Evolutionary conservation across 1,140 invertebrate species (phyloP).

Genomic region (Copidosoma floridanum): DNA sequence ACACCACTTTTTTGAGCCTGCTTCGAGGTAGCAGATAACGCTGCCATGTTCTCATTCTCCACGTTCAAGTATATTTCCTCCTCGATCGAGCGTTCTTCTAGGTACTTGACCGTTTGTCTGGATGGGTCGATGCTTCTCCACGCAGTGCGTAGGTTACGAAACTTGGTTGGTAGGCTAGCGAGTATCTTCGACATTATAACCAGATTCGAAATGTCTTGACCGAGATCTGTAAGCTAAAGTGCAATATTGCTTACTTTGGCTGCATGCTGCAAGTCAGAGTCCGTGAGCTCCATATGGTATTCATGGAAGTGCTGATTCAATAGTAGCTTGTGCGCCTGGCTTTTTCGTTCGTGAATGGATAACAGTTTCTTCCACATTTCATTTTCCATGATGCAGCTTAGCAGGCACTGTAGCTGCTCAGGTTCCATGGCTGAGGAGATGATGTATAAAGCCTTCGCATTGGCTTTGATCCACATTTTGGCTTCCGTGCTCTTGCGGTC

Average conservation of each 20-base stretch:
- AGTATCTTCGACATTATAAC: neutral
- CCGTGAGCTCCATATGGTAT: slow-evolving; percentile 5
- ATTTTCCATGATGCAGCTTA: slow-evolving; percentile 33
- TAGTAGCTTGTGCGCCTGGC: slow-evolving; percentile 34
- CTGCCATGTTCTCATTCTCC: neutral
- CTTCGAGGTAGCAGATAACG: neutral
- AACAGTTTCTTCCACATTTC: slow-evolving; percentile 40
- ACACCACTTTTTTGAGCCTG: neutral
- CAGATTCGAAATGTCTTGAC: neutral
- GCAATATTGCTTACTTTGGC: neutral
- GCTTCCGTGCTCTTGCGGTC: neutral
- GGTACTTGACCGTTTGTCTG: neutral
- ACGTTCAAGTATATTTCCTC: neutral
- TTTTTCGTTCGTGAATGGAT: slow-evolving; percentile 39
- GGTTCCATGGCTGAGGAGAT: slow-evolving; percentile 30
- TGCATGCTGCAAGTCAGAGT: neutral
- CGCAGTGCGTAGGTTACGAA: neutral
- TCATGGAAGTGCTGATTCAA: slow-evolving; percentile 36
- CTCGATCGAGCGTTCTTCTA: neutral
- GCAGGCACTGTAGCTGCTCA: no score
- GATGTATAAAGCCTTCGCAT: slow-evolving; percentile 29
- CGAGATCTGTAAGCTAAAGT: neutral
- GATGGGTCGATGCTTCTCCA: neutral
- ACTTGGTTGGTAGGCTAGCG: neutral
- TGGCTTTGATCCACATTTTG: slow-evolving; percentile 27